Conservation (phyloP, 1,140 invertebrate genomes). For the Triops longicaudatus region DNA sequence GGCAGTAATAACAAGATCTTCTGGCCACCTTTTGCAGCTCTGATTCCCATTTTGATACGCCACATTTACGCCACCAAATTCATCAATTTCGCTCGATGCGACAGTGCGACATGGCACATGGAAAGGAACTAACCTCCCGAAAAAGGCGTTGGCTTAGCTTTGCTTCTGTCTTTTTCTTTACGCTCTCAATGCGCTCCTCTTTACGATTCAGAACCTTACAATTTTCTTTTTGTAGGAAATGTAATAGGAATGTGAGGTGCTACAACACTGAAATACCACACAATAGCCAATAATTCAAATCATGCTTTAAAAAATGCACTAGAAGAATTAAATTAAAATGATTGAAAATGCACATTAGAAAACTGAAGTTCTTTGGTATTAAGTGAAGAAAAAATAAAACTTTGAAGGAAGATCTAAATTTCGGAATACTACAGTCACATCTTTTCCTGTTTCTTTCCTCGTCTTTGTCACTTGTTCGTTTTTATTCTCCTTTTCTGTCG, state of each 20-base stretch:
- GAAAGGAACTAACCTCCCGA: neutral
- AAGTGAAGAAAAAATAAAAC: too few relatives aligned
- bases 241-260: neutral
- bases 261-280: too few relatives aligned
- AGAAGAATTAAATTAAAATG: too few relatives aligned
- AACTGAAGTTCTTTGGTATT: too few relatives aligned
- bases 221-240: neutral
- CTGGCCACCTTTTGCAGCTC: conserved; percentile 3
- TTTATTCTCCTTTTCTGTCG: neutral
- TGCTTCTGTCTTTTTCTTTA: neutral
- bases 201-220: neutral
- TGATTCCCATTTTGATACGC: neutral
- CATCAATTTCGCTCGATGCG: neutral
- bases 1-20: too few relatives aligned
- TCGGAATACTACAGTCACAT: too few relatives aligned
- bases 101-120: conserved; percentile 3
- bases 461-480: neutral
- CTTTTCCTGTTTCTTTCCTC: neutral
- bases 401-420: too few relatives aligned
- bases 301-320: too few relatives aligned
- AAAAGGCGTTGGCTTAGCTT: neutral
- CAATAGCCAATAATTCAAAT: too few relatives aligned
- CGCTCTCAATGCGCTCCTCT: neutral
- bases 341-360: too few relatives aligned
- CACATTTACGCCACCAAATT: conserved; percentile 4